Conservation (phyloP, 2,797 vertebrate species). For the Poeciliopsis infans region DNA sequence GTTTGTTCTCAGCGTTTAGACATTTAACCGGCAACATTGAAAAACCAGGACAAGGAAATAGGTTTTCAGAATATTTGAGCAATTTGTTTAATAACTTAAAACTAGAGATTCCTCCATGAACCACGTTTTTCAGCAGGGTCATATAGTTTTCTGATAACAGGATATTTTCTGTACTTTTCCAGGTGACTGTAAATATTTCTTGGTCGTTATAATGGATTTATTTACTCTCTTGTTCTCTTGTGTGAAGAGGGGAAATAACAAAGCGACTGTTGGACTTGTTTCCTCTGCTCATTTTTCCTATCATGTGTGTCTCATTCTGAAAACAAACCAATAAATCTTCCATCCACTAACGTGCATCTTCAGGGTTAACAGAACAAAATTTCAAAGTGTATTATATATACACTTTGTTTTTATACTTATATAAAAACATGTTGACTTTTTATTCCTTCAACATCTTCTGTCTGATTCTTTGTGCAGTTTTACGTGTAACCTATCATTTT, state of each 20-base stretch:
- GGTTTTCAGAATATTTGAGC: neutral
- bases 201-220: slow-evolving; percentile 59
- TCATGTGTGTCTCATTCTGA: neutral
- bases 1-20: neutral
- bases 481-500: slow-evolving; percentile 48
- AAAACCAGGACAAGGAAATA: neutral
- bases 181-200: slow-evolving; percentile 3
- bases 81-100: neutral
- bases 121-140: neutral
- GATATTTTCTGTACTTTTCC: neutral
- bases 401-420: neutral
- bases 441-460: neutral
- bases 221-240: slow-evolving; percentile 50
- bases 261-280: slow-evolving; percentile 25
- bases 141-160: neutral
- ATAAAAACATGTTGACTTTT: slow-evolving; percentile 6
- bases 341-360: neutral
- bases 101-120: neutral
- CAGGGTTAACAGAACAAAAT: neutral
- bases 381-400: neutral
- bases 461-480: slow-evolving; percentile 45
- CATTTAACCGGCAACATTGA: neutral
- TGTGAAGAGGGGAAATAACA: slow-evolving; percentile 12
- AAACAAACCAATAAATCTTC: neutral
- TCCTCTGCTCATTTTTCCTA: slow-evolving; percentile 22